Conservation (phyloP, 2,797 vertebrate genomes). For the Oophaga sylvatica region DNA sequence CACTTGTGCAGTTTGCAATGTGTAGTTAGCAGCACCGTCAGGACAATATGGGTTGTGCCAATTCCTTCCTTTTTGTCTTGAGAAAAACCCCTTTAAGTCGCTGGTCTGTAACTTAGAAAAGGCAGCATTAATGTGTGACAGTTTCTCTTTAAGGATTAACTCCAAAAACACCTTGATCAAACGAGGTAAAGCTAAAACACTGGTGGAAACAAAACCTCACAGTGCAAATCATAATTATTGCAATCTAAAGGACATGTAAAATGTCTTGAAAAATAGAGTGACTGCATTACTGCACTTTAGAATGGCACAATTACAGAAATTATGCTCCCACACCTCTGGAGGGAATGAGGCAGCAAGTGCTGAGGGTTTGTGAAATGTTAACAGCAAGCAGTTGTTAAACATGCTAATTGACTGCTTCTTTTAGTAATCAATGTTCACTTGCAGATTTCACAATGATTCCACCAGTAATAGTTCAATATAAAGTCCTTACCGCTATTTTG, state of each 20-base stretch:
- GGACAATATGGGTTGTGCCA: too few relatives aligned
- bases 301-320: slow-evolving; percentile 8
- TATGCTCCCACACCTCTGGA: slow-evolving; percentile 37
- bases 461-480: too few relatives aligned
- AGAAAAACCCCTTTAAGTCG: too few relatives aligned
- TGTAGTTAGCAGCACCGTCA: too few relatives aligned
- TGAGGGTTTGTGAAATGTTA: slow-evolving; percentile 30
- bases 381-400: slow-evolving; percentile 37
- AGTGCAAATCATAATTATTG: background rate
- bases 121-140: too few relatives aligned
- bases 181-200: background rate
- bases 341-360: slow-evolving; percentile 1
- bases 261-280: background rate
- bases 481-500: too few relatives aligned
- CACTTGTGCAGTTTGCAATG: too few relatives aligned
- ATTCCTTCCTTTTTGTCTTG: too few relatives aligned
- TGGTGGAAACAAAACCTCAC: background rate
- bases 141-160: background rate
- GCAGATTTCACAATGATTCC: too few relatives aligned
- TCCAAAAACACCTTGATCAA: background rate
- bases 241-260: background rate
- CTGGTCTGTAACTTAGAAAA: too few relatives aligned
- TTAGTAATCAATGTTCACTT: too few relatives aligned
- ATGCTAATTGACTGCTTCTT: slow-evolving; percentile 22
- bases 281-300: background rate